These are phyloP conservation scores for Prorops nasuta DNA, from an alignment of 1,140 invertebrate genomes.

Conservation along the genomic window DNA sequence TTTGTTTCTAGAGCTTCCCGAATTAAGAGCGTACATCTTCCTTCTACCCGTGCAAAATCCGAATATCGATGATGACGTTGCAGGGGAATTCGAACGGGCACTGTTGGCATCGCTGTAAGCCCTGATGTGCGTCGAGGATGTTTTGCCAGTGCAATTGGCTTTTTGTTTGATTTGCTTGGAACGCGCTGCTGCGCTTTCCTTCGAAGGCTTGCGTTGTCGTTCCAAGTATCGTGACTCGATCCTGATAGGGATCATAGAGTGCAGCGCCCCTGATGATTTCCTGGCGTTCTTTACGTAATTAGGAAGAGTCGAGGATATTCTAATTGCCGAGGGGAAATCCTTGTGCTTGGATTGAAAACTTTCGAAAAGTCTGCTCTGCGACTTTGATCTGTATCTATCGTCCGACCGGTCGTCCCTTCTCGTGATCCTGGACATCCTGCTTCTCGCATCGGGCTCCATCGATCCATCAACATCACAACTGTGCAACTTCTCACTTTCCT, in stretches of 20 bases:
- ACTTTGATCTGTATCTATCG: conserved; percentile 14
- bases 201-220: conserved; percentile 13
- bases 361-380: conserved; percentile 11
- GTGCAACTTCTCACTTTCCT: no score
- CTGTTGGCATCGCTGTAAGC: conserved; percentile 29
- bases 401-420: background rate
- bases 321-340: background rate
- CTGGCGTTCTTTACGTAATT: conserved; percentile 32
- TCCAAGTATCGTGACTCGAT: conserved; percentile 22
- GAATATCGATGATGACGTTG: conserved; percentile 44
- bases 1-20: conserved; percentile 6
- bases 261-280: conserved; percentile 27
- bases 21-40: conserved; percentile 16
- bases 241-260: conserved; percentile 30
- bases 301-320: conserved; percentile 37
- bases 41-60: conserved; percentile 48
- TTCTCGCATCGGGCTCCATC: background rate
- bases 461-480: background rate
- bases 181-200: conserved; percentile 21
- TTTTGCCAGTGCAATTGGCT: conserved; percentile 30
- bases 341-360: background rate
- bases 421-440: background rate
- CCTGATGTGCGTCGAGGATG: conserved; percentile 18
- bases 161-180: conserved; percentile 32
- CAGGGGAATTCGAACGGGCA: conserved; percentile 23